Base-by-base conservation (phyloP, 2,113 vertebrate species). In the Forbesichthys agassizii region DNA sequence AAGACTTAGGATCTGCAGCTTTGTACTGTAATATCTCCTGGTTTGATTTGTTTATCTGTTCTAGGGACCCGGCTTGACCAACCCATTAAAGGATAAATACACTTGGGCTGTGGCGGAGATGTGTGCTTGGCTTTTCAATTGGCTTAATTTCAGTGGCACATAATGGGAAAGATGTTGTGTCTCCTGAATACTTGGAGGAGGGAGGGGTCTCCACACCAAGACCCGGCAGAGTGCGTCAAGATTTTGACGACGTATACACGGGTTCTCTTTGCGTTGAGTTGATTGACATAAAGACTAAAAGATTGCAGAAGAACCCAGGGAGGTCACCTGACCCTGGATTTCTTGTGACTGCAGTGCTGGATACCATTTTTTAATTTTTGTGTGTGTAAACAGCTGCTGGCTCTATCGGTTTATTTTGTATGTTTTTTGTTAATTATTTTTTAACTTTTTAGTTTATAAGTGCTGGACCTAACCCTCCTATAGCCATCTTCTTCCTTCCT, bases 221-320 rank as follows among this genome's bases (percentile, higher is more conserved):
- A 75, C 70, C 67, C n/a, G 68, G 68, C 79, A 63, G 67, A 73
- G 69, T 66, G 71, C 51, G 14, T 66, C 49, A 66, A 81, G 58
- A 72, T 69, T 68, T 75, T 66, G 16, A 66, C 78, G 80, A 86
- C 73, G 42, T 67, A 36, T 68, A 61, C 66, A 1, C 68, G 59
- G 11, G 67, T 60, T 71, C 77, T 81, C 73, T 84, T 84, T 86
- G 88, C 80, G 85, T 82, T 83, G 84, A 91, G 86, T 86, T 91
- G 86, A 88, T 86, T 66, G 36, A 68, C 59, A 49, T 51, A 71
- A 58, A 77, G 70, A 84, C 82, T 83, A 8, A 56, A 79, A 61
- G 18, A 18, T 77, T 62, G 67, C 57, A 60, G 63, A 72, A 73
- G 62, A 71, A 72, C 62, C 57, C 69, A 48, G 20, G 56, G 58